These are phyloP conservation scores for Micromys minutus DNA, from an alignment of 2,113 vertebrate genomes.

Conservation along the genomic window DNA sequence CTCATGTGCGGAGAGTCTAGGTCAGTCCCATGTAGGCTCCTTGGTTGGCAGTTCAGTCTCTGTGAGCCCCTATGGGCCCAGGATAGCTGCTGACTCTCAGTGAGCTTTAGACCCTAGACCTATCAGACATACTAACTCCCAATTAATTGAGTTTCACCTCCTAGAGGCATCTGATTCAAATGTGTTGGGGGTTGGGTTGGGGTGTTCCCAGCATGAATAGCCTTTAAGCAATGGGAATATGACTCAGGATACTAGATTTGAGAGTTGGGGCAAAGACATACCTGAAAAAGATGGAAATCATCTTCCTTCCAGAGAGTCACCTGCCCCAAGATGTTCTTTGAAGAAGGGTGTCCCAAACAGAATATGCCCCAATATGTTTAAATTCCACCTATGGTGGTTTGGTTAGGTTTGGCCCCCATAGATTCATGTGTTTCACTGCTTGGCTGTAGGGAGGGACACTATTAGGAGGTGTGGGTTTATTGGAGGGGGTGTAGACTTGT, in stretches of 20 bases:
- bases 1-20: not conserved
- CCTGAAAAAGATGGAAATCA: not conserved
- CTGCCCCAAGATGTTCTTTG: slow-evolving; percentile 4
- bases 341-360: not conserved
- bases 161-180: not conserved
- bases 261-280: not conserved
- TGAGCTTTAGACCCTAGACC: not conserved
- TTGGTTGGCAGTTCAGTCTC: not conserved
- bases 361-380: not conserved
- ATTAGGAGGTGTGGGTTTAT: too few relatives aligned
- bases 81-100: not conserved
- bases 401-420: too few relatives aligned
- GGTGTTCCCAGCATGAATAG: not conserved
- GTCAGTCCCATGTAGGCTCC: not conserved
- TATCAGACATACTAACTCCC: not conserved
- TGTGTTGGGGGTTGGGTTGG: accelerated
- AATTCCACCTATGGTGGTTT: not conserved
- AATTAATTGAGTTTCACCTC: not conserved
- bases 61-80: not conserved
- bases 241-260: not conserved
- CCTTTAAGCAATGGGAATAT: not conserved
- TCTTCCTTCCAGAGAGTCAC: not conserved
- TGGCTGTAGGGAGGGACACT: too few relatives aligned
- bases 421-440: too few relatives aligned
- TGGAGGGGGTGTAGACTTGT: too few relatives aligned